Evolutionary conservation across 2,797 vertebrate genomes (phyloP).

Genomic region (Oreochromis grahami): DNA sequence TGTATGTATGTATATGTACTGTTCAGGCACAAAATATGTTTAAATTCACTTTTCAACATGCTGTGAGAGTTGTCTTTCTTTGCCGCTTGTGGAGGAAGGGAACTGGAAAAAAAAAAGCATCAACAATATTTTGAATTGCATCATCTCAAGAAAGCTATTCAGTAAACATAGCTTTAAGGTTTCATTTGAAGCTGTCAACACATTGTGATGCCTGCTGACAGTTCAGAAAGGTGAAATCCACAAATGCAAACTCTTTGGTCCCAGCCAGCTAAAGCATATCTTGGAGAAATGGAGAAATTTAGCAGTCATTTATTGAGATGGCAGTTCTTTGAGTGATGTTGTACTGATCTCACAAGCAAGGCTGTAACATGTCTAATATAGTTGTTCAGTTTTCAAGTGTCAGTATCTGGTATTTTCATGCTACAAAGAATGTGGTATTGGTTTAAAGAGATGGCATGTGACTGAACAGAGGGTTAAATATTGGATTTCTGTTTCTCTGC

Average conservation of each 20-base stretch:
- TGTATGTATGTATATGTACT: rapidly evolving
- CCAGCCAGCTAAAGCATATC: not conserved
- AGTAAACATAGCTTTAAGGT: not conserved
- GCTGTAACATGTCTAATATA: not conserved
- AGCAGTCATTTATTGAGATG: not conserved
- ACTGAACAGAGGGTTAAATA: not conserved
- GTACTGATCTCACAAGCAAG: not conserved
- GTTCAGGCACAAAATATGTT: not conserved
- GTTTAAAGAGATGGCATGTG: not conserved
- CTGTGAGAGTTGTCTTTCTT: not conserved
- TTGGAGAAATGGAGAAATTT: not conserved
- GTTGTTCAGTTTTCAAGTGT: not conserved
- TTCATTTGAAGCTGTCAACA: not conserved
- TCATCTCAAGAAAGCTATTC: not conserved
- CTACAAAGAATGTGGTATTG: not conserved
- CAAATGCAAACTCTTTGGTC: not conserved
- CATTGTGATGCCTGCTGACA: not conserved
- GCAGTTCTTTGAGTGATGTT: not conserved
- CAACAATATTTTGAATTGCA: not conserved
- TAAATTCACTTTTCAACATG: not conserved
- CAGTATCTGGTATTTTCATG: not conserved
- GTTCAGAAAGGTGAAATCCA: not conserved
- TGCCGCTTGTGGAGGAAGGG: not conserved
- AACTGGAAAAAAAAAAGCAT: not conserved
- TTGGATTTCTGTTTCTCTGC: not conserved